A percentile compares a stretch with the other conserved stretches of the same genome.
Evolutionary conservation across 2,113 vertebrate genomes (phyloP).

Genomic region (Lagopus leucura): DNA sequence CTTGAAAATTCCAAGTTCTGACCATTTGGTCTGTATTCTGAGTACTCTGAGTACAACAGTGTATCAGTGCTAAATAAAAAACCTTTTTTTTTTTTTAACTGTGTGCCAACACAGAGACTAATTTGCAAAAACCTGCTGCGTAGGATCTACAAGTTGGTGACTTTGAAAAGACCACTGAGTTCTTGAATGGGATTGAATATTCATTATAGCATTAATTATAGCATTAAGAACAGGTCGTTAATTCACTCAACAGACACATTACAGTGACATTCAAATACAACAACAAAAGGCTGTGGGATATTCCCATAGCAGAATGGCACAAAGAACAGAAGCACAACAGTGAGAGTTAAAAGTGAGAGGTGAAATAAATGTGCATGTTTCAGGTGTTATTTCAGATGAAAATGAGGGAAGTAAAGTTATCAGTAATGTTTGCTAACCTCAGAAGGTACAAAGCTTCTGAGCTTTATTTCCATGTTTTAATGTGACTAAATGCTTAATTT

Average conservation of each 20-base stretch:
- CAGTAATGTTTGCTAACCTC: neutral
- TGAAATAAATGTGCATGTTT: neutral
- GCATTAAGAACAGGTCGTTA: neutral
- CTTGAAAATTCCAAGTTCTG: neutral
- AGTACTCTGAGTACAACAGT: rapidly evolving
- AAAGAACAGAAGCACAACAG: neutral
- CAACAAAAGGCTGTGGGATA: neutral
- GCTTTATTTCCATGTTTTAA: neutral
- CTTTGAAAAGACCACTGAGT: neutral
- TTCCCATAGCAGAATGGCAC: neutral
- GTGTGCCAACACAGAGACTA: neutral
- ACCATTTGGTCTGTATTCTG: neutral
- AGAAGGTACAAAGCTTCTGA: neutral
- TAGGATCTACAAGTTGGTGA: neutral
- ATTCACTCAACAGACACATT: neutral
- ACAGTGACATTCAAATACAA: neutral
- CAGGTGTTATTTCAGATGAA: neutral
- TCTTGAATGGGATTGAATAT: neutral
- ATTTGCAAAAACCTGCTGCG: neutral
- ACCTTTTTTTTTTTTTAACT: neutral
- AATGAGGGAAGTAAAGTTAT: neutral
- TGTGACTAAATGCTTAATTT: neutral
- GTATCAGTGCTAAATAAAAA: neutral
- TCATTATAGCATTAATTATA: neutral
- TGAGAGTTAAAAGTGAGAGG: neutral